These are phyloP conservation scores for Thymallus thymallus DNA, from an alignment of 2,113 vertebrate species.

Conservation along the genomic window DNA sequence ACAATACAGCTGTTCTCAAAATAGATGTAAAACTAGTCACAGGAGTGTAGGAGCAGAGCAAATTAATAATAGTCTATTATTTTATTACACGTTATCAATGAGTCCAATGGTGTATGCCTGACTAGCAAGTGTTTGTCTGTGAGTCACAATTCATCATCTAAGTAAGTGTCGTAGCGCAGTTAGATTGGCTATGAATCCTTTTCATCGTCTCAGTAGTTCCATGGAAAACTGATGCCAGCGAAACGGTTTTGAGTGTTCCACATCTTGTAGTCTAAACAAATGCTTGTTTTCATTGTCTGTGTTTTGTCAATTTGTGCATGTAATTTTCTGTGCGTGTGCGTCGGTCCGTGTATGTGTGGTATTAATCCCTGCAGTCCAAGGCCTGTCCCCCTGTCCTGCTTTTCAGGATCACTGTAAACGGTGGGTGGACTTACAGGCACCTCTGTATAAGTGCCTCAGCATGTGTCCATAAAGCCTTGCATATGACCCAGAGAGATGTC, in stretches of 20 bases:
- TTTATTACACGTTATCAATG: too few species aligned
- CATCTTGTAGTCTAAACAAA: not conserved
- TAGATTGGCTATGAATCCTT: conserved; percentile 7
- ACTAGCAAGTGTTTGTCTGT: not conserved
- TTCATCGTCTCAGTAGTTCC: conserved; percentile 12
- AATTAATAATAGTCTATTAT: not conserved
- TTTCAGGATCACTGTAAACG: not conserved
- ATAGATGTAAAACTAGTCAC: not conserved
- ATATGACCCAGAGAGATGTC: not conserved
- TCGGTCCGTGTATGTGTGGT: conserved; percentile 5
- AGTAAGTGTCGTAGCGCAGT: not conserved
- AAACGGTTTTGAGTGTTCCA: not conserved
- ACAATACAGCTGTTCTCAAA: not conserved
- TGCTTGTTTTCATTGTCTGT: not conserved
- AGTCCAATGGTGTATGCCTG: too few species aligned
- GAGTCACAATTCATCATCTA: not conserved
- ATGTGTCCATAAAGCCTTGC: conserved; percentile 10
- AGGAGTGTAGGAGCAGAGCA: not conserved
- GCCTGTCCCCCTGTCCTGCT: not conserved
- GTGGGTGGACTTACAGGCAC: too few species aligned
- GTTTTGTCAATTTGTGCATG: conserved; percentile 10
- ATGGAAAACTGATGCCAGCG: not conserved
- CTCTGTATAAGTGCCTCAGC: not conserved
- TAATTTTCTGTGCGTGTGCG: not conserved
- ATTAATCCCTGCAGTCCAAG: not conserved